Conservation (phyloP, 1,140 invertebrate genomes). For the Heliconius melpomene region DNA sequence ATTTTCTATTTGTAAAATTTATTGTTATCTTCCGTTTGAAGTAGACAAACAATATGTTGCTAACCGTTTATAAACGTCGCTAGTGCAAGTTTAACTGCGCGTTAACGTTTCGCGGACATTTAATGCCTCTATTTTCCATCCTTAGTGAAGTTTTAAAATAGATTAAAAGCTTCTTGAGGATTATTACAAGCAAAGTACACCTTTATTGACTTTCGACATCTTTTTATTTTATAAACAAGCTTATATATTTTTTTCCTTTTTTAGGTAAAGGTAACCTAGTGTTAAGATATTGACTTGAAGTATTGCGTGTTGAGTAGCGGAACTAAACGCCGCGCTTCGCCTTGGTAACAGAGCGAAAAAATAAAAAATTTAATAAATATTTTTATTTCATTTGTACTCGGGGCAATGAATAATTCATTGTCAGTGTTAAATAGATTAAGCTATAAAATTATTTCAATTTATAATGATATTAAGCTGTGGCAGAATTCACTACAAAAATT, state of each 20-base stretch:
- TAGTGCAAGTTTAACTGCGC: conserved; percentile 19
- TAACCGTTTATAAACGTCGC: conserved; percentile 27
- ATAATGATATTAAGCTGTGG: too few relatives aligned
- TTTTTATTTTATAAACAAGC: background rate
- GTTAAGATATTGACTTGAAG: too few relatives aligned
- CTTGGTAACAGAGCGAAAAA: too few relatives aligned
- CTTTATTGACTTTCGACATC: background rate
- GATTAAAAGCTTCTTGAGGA: conserved; percentile 32
- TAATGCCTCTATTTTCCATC: conserved; percentile 30
- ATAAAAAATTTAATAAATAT: too few relatives aligned
- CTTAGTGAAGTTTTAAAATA: conserved; percentile 30
- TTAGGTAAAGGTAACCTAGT: too few relatives aligned
- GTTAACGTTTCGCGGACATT: conserved; percentile 34
- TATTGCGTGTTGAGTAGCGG: too few relatives aligned
- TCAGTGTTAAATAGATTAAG: too few relatives aligned
- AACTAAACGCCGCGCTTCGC: too few relatives aligned
- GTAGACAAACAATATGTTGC: conserved; percentile 25
- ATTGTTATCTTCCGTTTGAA: background rate
- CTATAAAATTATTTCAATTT: too few relatives aligned
- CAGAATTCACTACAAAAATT: too few relatives aligned
- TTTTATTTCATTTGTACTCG: too few relatives aligned
- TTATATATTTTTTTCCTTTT: background rate
- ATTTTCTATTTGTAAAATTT: conserved; percentile 11
- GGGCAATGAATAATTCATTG: too few relatives aligned
- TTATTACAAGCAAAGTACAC: conserved; percentile 27